Evolutionary conservation across 2,113 vertebrate genomes (phyloP).

Genomic region (Serinus canaria): DNA sequence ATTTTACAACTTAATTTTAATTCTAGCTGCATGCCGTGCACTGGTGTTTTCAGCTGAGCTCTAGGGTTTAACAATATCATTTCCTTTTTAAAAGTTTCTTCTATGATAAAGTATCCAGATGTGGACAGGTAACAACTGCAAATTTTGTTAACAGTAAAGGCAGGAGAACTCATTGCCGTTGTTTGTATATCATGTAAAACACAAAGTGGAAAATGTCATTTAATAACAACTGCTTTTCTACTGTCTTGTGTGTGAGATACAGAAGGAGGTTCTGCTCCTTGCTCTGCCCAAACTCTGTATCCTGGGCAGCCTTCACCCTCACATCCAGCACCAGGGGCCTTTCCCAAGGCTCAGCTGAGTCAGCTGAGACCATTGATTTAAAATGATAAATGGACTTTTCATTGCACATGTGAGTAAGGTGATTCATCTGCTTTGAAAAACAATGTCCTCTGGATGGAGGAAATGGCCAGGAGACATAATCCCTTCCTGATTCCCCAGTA

Average conservation of each 20-base stretch:
- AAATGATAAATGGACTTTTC: background rate
- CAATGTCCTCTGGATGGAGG: background rate
- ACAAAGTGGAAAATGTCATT: background rate
- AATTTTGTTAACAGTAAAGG: background rate
- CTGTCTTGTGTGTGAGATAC: background rate
- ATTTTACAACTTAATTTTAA: background rate
- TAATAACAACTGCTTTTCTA: background rate
- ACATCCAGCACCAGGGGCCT: background rate
- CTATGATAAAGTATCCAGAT: background rate
- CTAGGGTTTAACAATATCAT: background rate
- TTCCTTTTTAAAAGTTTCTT: background rate
- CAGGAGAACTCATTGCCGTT: background rate
- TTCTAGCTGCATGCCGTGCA: background rate
- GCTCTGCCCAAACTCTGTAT: background rate
- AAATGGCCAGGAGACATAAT: slow-evolving; percentile 25
- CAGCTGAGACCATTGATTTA: background rate
- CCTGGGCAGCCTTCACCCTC: background rate
- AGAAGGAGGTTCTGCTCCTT: background rate
- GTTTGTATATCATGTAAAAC: background rate
- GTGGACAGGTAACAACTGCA: background rate
- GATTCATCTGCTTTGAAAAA: slow-evolving; percentile 14
- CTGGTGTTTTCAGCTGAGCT: background rate
- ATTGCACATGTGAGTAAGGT: background rate
- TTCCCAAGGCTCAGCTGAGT: background rate
- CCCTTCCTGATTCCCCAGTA: slow-evolving; percentile 14